A percentile compares a stretch with the other conserved stretches of the same genome.
Conservation (phyloP, 2,797 vertebrate genomes). For the Sebastes cheni region DNA sequence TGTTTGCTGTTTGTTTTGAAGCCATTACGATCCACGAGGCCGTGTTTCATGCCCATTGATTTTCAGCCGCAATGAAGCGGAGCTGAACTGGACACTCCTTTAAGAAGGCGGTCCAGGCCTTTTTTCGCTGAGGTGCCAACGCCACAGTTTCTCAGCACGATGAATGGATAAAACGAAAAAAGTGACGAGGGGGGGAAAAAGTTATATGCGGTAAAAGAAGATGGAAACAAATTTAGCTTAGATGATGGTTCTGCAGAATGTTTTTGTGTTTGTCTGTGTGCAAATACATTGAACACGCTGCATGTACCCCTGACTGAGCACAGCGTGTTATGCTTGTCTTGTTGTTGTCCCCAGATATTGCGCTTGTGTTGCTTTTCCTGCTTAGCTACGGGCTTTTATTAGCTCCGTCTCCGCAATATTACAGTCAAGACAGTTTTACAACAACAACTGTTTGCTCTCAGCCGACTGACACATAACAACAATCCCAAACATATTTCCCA, state of each 20-base stretch:
- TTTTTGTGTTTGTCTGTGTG: not conserved
- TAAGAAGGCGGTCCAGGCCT: not conserved
- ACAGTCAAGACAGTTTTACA: constrained; percentile 45
- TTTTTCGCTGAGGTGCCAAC: not conserved
- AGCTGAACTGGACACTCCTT: constrained; percentile 5
- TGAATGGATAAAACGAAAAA: not conserved
- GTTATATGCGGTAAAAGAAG: not conserved
- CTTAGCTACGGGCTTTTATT: constrained; percentile 23
- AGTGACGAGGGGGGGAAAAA: not conserved
- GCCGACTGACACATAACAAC: constrained; percentile 24
- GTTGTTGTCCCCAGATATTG: constrained; percentile 29
- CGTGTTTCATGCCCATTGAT: constrained; percentile 38
- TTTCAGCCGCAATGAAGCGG: constrained; percentile 26
- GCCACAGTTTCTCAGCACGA: not conserved
- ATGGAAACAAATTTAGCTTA: not conserved
- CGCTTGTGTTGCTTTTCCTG: constrained; percentile 8
- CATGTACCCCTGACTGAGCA: not conserved
- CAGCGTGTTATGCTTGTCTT: not conserved
- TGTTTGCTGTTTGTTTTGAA: constrained; percentile 42
- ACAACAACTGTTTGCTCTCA: constrained; percentile 40
- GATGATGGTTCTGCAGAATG: not conserved
- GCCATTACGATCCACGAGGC: constrained; percentile 29
- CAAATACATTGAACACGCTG: not conserved
- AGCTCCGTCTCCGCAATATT: constrained; percentile 27
- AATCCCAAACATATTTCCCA: constrained; percentile 7